Evolutionary conservation across 2,888 invertebrate genomes (phyloP), one percentile per base, ranked within the genome.

Genomic region (Cosmia trapezina): DNA sequence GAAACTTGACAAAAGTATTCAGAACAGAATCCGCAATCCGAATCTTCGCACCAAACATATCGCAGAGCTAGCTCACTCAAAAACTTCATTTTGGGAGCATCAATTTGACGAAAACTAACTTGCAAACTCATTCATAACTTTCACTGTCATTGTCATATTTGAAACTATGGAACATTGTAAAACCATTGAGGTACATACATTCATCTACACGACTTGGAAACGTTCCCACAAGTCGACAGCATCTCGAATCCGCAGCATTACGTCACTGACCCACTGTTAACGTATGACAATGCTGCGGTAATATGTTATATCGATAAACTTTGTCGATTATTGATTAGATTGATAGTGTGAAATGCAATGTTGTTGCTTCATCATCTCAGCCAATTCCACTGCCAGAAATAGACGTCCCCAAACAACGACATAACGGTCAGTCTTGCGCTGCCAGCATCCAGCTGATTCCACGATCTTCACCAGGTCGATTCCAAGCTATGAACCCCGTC

Each of bases 231-330:
- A 67, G 62, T 61, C 62, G 67, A 62, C 72, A 76, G 64, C 75
- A 53, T 75, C 61, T 71, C 72, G n/a, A 78, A 77, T 72, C 81
- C 75, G 83, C 87, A 86, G 54, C 70, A 61, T 88, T 79, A 83
- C 88, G 87, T 88, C 88, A 88, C 62, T 28, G 54, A 33, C 9
- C 41, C 47, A 41, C n/a, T 8, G 22, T 47, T 78, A 71, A 78
- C 69, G 71, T 73, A 80, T 88, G 87, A 87, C 86, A 86, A 87
- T 83, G 28, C 62, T 62, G 83, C 84, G 73, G 79, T 81, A 78
- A 83, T 77, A 85, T 84, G 78, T 80, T 80, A 80, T 79, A 84
- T 85, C 74, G 83, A 86, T 85, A 83, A 77, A 53, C 45, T 60
- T 63, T 53, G 59, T 65, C 60, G 67, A 78, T 80, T 63, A 65